phyloP scores from a whole-genome alignment of 2,113 vertebrate species.

The Notothenia coriiceps region DNA sequence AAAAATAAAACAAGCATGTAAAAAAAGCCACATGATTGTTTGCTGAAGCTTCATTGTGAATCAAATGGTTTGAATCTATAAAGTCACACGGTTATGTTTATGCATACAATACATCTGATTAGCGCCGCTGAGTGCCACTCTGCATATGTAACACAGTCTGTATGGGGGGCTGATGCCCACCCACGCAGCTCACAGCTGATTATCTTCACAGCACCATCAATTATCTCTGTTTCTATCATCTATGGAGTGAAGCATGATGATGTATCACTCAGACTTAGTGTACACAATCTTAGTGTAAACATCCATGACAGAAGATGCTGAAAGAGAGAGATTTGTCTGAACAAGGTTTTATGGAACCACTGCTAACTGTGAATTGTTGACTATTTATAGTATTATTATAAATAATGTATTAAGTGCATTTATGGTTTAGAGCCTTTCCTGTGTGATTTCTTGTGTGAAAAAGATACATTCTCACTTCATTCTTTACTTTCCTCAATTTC shows the following conservation, averaged over 20 bases:
- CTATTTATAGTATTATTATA: background rate
- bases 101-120: conserved; percentile 76
- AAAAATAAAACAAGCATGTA: background rate
- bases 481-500: too few species aligned
- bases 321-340: conserved; percentile 6
- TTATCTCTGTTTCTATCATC: conserved; percentile 55
- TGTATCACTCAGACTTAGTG: conserved; percentile 5
- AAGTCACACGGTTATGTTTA: conserved; percentile 73
- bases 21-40: conserved; percentile 54
- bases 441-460: background rate
- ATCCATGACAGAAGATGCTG: conserved; percentile 9
- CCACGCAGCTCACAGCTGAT: conserved; percentile 63
- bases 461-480: too few species aligned
- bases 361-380: background rate
- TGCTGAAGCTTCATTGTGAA: conserved; percentile 69
- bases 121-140: conserved; percentile 35
- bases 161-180: conserved; percentile 60
- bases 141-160: conserved; percentile 46
- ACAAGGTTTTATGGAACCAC: background rate
- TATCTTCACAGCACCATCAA: conserved; percentile 49
- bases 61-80: conserved; percentile 66
- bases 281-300: conserved; percentile 19
- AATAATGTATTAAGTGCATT: background rate
- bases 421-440: background rate
- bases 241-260: conserved; percentile 45